A percentile compares a stretch with the other conserved stretches of the same genome.
phyloP scores from a whole-genome alignment of 2,113 vertebrate genomes.

The Sylvietta virens region DNA sequence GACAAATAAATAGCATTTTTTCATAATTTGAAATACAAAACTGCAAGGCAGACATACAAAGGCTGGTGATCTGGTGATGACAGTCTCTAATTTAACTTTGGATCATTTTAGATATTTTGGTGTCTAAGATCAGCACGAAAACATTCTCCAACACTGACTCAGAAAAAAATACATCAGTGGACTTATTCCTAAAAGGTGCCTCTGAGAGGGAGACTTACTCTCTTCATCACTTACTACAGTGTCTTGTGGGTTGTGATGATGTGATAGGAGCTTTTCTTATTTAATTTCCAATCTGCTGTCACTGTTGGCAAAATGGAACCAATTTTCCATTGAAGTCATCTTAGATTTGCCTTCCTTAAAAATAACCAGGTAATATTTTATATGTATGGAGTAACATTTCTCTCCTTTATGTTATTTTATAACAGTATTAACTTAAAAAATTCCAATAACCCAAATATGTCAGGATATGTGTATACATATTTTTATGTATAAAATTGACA shows the following conservation, averaged over 20 bases:
- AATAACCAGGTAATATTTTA: not conserved
- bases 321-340: not conserved
- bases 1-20: not conserved
- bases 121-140: not conserved
- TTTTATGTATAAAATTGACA: not conserved
- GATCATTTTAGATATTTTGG: not conserved
- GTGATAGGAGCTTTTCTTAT: not conserved
- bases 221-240: not conserved
- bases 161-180: not conserved
- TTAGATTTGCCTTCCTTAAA: not conserved
- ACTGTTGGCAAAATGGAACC: not conserved
- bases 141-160: not conserved
- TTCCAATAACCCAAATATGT: not conserved
- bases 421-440: not conserved
- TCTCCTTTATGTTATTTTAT: not conserved
- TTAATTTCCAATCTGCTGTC: not conserved
- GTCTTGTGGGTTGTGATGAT: not conserved
- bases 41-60: not conserved
- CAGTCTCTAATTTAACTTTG: accelerated
- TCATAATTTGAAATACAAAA: not conserved
- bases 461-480: accelerated
- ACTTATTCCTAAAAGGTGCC: not conserved
- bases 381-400: not conserved
- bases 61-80: not conserved
- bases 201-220: not conserved